Percentiles rank a stretch among this genome's conserved stretches.
Evolutionary conservation across 2,797 vertebrate species (phyloP).

Genomic region (Neosilurus mollespiculum): DNA sequence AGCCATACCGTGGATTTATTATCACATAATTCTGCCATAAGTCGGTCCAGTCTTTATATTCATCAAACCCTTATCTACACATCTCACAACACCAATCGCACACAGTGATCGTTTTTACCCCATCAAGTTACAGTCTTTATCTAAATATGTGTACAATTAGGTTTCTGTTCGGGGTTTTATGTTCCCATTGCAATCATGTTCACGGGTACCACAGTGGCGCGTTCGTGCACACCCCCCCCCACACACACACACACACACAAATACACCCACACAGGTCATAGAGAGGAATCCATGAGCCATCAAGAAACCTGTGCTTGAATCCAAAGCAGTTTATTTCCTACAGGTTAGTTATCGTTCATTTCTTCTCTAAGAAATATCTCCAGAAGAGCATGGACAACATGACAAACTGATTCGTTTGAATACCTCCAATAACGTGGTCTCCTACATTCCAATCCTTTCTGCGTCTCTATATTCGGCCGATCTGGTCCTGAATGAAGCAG

Average conservation of each 20-base stretch:
- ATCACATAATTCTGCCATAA: neutral
- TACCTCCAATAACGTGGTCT: slow-evolving; percentile 44
- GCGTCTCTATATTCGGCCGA: slow-evolving; percentile 34
- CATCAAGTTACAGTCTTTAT: neutral
- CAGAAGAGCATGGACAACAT: slow-evolving; percentile 26
- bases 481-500: slow-evolving; percentile 29
- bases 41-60: neutral
- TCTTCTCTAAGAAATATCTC: neutral
- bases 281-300: slow-evolving; percentile 12
- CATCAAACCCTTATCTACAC: neutral
- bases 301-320: slow-evolving; percentile 21
- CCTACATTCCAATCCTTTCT: slow-evolving; percentile 29
- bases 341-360: neutral
- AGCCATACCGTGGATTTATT: neutral
- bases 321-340: slow-evolving; percentile 3
- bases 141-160: neutral
- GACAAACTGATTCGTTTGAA: slow-evolving; percentile 30
- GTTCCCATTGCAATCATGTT: neutral
- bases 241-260: neutral
- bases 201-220: neutral
- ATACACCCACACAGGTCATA: slow-evolving; percentile 8
- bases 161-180: neutral
- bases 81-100: neutral
- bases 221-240: neutral
- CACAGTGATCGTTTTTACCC: neutral